Evolutionary conservation across 2,888 invertebrate genomes (phyloP).

Genomic region (Ceriagrion tenellum): DNA sequence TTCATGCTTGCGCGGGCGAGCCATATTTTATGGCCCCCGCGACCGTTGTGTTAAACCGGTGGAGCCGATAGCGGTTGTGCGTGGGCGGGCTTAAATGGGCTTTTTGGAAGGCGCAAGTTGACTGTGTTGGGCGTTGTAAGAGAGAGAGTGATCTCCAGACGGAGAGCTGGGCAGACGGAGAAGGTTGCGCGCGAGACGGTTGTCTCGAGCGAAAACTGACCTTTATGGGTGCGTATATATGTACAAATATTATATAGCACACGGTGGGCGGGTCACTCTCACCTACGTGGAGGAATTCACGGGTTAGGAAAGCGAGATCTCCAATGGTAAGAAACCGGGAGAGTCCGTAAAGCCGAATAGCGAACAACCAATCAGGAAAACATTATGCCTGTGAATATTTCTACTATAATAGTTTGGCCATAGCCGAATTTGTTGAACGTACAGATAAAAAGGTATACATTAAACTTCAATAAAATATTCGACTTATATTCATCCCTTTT

Average conservation of each 20-base stretch:
- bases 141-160: background rate
- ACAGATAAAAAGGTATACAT: no score
- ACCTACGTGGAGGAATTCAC: background rate
- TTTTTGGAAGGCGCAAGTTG: slow-evolving; percentile 37
- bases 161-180: background rate
- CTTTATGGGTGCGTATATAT: background rate
- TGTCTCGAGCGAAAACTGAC: slow-evolving; percentile 38
- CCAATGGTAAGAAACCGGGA: background rate
- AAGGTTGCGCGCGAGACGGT: slow-evolving; percentile 25
- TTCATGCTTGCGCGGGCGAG: background rate
- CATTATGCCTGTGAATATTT: no score
- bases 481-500: no score
- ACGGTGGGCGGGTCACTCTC: background rate
- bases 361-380: no score
- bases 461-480: no score
- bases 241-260: background rate
- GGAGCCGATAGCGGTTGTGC: background rate
- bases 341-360: no score
- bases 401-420: no score
- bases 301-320: background rate
- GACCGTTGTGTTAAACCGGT: background rate
- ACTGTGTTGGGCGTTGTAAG: background rate
- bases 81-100: slow-evolving; percentile 33
- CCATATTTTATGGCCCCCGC: slow-evolving; percentile 21
- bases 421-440: no score